These are phyloP conservation scores for Mycteria americana DNA, from an alignment of 2,797 vertebrate species.

Conservation along the genomic window DNA sequence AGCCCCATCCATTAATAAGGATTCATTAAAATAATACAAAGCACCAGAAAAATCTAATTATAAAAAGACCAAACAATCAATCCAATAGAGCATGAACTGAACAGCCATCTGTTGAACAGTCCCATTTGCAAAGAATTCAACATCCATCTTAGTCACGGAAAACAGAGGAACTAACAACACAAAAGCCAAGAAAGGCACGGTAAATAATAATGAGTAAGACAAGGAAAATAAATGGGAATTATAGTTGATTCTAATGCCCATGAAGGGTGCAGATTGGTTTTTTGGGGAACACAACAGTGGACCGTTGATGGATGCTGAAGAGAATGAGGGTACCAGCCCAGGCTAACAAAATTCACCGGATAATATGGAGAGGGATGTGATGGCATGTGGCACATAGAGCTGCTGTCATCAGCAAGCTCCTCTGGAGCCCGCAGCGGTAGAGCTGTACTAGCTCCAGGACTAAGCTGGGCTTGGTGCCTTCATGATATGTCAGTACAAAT, in stretches of 20 bases:
- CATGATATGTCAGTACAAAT: not conserved
- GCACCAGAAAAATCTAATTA: slow-evolving; percentile 58
- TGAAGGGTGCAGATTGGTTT: not conserved
- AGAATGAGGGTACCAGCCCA: not conserved
- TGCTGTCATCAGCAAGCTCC: not conserved
- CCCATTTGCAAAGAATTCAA: slow-evolving; percentile 27
- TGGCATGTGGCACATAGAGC: fast-evolving
- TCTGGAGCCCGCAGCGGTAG: not conserved
- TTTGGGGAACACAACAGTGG: not conserved
- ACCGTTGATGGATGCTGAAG: not conserved
- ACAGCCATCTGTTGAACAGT: slow-evolving; percentile 56
- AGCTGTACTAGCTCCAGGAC: not conserved
- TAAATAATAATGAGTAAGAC: not conserved
- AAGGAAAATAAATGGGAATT: not conserved
- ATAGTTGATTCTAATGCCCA: not conserved
- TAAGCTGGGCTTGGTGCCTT: not conserved
- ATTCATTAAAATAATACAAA: slow-evolving; percentile 68
- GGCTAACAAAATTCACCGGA: not conserved
- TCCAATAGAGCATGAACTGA: slow-evolving; percentile 53
- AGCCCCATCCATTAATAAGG: slow-evolving; percentile 37
- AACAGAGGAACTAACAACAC: not conserved
- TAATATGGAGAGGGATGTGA: not conserved
- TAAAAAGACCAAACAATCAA: slow-evolving; percentile 44
- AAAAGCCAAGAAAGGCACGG: not conserved
- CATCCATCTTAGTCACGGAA: slow-evolving; percentile 9